Conservation (phyloP, 2,797 vertebrate species). For the Pipistrellus pygmaeus region DNA sequence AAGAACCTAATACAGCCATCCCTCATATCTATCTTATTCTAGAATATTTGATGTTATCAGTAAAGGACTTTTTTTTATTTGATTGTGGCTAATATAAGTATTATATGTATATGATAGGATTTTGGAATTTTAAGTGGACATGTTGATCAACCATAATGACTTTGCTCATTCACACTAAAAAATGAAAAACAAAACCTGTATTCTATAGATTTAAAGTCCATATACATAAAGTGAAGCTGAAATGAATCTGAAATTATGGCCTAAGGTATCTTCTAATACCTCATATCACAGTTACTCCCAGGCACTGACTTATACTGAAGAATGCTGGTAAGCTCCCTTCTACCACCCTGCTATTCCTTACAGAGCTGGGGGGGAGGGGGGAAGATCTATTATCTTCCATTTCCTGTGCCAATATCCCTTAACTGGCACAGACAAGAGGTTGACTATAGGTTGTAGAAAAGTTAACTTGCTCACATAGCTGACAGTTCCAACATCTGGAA, state of each 20-base stretch:
- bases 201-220: conserved; percentile 22
- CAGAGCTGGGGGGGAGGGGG: neutral
- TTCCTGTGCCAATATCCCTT: too few species aligned
- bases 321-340: neutral
- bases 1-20: neutral
- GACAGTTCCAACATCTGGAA: neutral
- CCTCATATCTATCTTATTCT: neutral
- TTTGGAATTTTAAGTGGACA: neutral
- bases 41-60: neutral
- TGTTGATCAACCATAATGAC: neutral
- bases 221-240: neutral
- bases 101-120: neutral
- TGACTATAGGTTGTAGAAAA: neutral
- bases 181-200: neutral
- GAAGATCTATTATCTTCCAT: neutral
- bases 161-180: conserved; percentile 18
- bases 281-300: neutral
- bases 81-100: neutral
- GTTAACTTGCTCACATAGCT: neutral
- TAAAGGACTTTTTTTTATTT: neutral
- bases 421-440: too few species aligned
- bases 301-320: neutral
- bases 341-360: neutral
- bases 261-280: neutral
- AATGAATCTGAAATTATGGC: conserved; percentile 10